phyloP scores from a whole-genome alignment of 1,140 invertebrate genomes.

The Calosoma granatense region DNA sequence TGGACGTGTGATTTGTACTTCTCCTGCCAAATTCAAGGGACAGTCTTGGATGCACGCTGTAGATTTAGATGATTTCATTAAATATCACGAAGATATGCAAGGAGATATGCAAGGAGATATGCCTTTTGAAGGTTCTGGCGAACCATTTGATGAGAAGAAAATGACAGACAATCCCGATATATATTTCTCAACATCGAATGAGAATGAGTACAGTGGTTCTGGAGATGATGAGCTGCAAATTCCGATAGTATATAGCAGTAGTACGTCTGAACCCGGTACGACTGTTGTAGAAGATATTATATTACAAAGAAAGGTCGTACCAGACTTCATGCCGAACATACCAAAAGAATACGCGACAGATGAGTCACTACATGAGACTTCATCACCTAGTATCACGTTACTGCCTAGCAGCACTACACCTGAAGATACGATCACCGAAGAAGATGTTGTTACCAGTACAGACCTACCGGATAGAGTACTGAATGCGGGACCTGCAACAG shows the following conservation, averaged over 20 bases:
- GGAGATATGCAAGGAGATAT: conserved; percentile 26
- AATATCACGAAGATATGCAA: conserved; percentile 30
- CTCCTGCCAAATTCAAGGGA: conserved; percentile 38
- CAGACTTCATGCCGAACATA: too few relatives aligned
- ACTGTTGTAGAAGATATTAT: too few relatives aligned
- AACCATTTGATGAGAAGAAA: conserved; percentile 17
- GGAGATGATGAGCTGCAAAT: conserved; percentile 29
- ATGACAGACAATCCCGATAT: conserved; percentile 16
- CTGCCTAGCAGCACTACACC: too few relatives aligned
- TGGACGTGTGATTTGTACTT: conserved; percentile 39
- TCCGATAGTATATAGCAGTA: too few relatives aligned
- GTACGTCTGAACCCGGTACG: too few relatives aligned
- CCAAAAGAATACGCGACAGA: too few relatives aligned
- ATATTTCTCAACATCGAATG: not conserved
- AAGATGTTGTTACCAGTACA: not conserved
- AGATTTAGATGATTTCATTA: conserved; percentile 39
- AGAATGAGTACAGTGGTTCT: conserved; percentile 14
- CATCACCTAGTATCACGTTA: too few relatives aligned
- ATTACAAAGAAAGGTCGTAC: too few relatives aligned
- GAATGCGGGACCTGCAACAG: conserved; percentile 14
- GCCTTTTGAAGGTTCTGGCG: conserved; percentile 16
- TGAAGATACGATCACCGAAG: too few relatives aligned
- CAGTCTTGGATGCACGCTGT: conserved; percentile 43
- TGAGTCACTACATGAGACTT: too few relatives aligned
- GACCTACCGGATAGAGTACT: not conserved